These are phyloP conservation scores for Euplexia lucipara DNA, from an alignment of 2,888 invertebrate species.

Conservation along the genomic window DNA sequence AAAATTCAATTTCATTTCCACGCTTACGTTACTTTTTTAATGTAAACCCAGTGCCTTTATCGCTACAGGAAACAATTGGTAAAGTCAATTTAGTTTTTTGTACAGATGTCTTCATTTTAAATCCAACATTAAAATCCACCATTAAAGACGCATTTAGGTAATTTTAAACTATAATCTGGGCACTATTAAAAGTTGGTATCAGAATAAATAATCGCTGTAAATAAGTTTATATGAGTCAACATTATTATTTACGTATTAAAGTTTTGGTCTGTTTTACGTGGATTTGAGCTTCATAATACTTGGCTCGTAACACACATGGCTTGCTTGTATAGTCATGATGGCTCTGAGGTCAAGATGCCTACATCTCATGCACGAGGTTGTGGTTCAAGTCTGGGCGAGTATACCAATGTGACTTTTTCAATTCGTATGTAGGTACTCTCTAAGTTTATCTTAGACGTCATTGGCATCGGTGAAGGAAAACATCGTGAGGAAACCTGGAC, in stretches of 20 bases:
- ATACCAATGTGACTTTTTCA: too few species aligned
- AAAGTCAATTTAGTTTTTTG: conserved; percentile 69
- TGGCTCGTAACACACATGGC: too few species aligned
- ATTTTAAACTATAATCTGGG: conserved; percentile 59
- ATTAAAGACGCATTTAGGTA: conserved; percentile 70
- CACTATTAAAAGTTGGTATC: conserved; percentile 56
- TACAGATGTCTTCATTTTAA: conserved; percentile 66
- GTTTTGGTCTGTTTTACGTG: conserved; percentile 10
- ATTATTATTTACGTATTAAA: conserved; percentile 49
- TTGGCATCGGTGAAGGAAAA: too few species aligned
- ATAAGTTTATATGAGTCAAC: conserved; percentile 38
- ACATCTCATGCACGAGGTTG: too few species aligned
- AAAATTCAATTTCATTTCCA: conserved; percentile 84
- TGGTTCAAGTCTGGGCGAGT: too few species aligned
- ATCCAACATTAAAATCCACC: conserved; percentile 62
- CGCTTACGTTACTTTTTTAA: conserved; percentile 70
- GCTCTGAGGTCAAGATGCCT: too few species aligned
- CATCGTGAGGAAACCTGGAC: too few species aligned
- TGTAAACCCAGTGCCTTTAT: conserved; percentile 62
- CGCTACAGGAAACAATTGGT: conserved; percentile 69
- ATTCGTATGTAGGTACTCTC: too few species aligned
- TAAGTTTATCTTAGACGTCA: too few species aligned
- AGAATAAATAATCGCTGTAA: conserved; percentile 49
- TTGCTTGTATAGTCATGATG: too few species aligned
- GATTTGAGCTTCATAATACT: background rate